Conservation (phyloP, 2,888 invertebrate genomes). For the Sesia apiformis region DNA sequence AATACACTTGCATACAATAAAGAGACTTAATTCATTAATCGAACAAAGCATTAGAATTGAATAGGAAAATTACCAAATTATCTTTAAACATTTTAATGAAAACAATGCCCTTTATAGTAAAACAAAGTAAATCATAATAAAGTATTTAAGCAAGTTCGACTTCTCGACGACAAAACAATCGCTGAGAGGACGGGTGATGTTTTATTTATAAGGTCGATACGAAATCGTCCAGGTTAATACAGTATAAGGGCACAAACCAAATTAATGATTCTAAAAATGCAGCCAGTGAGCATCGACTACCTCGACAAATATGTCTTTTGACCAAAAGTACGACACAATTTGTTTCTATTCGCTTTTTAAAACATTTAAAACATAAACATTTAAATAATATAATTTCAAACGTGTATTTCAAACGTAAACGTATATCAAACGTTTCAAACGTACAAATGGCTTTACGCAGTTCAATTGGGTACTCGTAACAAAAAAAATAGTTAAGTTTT, state of each 20-base stretch:
- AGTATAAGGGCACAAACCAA: slow-evolving; percentile 60
- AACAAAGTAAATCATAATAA: slow-evolving; percentile 39
- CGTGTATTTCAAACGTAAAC: too few relatives aligned
- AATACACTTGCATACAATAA: too few relatives aligned
- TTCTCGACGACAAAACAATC: slow-evolving; percentile 39
- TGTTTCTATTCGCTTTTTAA: slow-evolving; percentile 1
- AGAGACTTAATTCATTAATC: too few relatives aligned
- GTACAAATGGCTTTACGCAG: too few relatives aligned
- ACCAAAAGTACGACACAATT: slow-evolving; percentile 35
- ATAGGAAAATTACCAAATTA: too few relatives aligned
- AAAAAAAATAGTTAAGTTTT: too few relatives aligned
- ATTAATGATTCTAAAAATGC: slow-evolving; percentile 73
- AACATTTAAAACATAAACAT: too few relatives aligned
- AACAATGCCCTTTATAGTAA: slow-evolving; percentile 21
- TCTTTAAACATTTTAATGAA: slow-evolving; percentile 3
- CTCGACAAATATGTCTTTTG: slow-evolving; percentile 39
- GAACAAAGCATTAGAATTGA: too few relatives aligned
- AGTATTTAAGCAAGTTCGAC: slow-evolving; percentile 46
- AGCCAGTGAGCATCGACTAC: slow-evolving; percentile 32
- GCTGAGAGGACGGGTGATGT: slow-evolving; percentile 38
- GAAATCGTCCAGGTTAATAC: slow-evolving; percentile 62
- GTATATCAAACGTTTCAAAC: too few relatives aligned
- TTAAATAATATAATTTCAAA: too few relatives aligned
- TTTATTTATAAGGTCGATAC: slow-evolving; percentile 61
- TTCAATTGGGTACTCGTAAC: too few relatives aligned